Evolutionary conservation across 1,140 invertebrate genomes (phyloP).

Genomic region (Lanistes nyassanus): DNA sequence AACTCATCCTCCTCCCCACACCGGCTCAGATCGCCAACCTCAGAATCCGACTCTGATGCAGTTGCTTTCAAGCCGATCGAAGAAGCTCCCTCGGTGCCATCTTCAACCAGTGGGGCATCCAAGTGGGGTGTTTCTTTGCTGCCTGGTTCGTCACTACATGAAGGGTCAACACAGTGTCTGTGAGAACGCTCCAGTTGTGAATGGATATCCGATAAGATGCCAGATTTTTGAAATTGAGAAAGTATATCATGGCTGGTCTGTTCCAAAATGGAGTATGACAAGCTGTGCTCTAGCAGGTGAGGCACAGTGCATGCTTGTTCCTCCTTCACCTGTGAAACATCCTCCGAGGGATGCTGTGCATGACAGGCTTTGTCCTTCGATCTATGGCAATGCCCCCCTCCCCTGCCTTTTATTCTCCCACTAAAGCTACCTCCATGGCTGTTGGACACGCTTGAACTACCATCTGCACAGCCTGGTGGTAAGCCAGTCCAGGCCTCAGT

Average conservation of each 20-base stretch:
- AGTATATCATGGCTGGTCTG: not conserved
- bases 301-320: conserved; percentile 1
- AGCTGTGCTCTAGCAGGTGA: conserved; percentile 22
- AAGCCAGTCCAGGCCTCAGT: not conserved
- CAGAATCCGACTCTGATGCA: too few species aligned
- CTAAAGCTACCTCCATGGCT: conserved; percentile 4
- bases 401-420: conserved; percentile 12
- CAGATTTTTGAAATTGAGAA: too few species aligned
- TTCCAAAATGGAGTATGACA: conserved; percentile 23
- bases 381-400: conserved; percentile 17
- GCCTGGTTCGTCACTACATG: not conserved
- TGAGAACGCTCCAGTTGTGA: too few species aligned
- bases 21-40: too few species aligned
- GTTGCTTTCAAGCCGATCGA: too few species aligned
- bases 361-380: not conserved
- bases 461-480: not conserved
- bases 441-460: not conserved
- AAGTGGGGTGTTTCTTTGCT: not conserved
- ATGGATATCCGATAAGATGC: too few species aligned
- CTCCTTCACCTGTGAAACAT: not conserved
- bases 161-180: not conserved
- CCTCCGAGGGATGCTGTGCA: not conserved
- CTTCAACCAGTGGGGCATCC: not conserved
- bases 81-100: not conserved
- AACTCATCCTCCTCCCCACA: conserved; percentile 9